Conservation (phyloP, 2,797 vertebrate genomes). For the Pseudochaenichthys georgianus region DNA sequence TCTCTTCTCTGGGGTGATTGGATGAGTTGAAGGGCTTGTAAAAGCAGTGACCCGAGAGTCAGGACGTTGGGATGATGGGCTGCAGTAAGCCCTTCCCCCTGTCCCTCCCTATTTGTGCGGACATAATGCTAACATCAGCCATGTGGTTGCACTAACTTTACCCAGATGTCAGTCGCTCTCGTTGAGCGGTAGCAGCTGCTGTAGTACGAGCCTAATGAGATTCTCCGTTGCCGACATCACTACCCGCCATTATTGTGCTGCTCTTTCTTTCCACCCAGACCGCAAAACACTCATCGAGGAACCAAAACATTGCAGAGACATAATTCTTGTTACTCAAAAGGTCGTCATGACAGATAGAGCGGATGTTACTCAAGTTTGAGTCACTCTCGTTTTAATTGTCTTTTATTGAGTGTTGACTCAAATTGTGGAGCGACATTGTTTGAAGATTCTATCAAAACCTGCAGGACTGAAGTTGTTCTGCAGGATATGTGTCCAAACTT, state of each 20-base stretch:
- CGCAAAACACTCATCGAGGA: constrained; percentile 53
- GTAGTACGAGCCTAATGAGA: constrained; percentile 70
- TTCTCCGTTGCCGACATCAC: constrained; percentile 64
- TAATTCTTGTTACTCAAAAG: constrained; percentile 32
- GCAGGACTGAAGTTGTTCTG: constrained; percentile 23
- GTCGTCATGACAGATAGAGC: constrained; percentile 25
- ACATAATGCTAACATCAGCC: constrained; percentile 68
- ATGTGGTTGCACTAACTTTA: constrained; percentile 77
- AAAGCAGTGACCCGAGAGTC: constrained; percentile 61
- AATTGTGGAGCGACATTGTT: constrained; percentile 4
- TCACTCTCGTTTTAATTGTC: constrained; percentile 37
- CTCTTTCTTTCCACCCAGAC: constrained; percentile 58
- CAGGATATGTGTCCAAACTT: constrained; percentile 67
- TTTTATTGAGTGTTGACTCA: constrained; percentile 29
- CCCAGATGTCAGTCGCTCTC: constrained; percentile 75
- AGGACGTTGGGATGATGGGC: constrained; percentile 46
- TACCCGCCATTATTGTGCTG: constrained; percentile 55
- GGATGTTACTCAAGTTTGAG: constrained; percentile 51
- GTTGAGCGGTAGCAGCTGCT: constrained; percentile 81
- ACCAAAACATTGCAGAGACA: constrained; percentile 32
- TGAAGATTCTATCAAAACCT: constrained; percentile 45
- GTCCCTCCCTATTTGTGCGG: constrained; percentile 53
- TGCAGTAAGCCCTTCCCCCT: constrained; percentile 58
- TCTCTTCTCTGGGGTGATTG: constrained; percentile 41
- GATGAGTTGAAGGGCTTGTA: constrained; percentile 32